phyloP scores from a whole-genome alignment of 2,797 vertebrate species.

The Oreochromis grahami region DNA sequence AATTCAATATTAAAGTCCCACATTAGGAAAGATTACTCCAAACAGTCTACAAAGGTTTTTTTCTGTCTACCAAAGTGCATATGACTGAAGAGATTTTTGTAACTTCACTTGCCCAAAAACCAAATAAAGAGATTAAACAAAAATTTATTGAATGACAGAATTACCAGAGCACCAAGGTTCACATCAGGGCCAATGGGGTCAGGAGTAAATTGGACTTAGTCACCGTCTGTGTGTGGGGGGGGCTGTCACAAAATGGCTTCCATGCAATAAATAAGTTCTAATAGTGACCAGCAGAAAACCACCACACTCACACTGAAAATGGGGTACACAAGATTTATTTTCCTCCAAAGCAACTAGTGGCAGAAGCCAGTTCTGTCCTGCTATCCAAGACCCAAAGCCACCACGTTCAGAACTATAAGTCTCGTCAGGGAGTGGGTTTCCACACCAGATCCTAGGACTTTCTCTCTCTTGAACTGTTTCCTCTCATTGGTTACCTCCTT shows the following conservation, averaged over 20 bases:
- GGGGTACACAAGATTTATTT: not conserved
- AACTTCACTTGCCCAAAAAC: no score
- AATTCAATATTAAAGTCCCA: no score
- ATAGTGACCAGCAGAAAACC: not conserved
- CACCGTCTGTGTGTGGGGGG: not conserved
- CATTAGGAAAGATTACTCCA: no score
- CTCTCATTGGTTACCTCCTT: not conserved
- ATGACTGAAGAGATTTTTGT: no score
- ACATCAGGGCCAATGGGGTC: not conserved
- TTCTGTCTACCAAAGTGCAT: no score
- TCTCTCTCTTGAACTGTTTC: not conserved
- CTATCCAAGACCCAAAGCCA: not conserved
- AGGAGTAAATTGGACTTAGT: not conserved
- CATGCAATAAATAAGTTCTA: not conserved
- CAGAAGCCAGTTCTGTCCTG: not conserved
- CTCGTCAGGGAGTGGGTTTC: not conserved
- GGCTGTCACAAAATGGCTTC: rapidly evolving
- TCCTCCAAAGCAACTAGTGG: not conserved
- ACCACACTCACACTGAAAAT: not conserved
- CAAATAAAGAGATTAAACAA: no score
- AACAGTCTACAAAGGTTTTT: no score
- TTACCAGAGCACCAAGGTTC: no score
- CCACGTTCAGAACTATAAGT: not conserved
- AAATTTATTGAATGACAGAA: no score
- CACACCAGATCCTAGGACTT: not conserved